A percentile compares a stretch with the other conserved stretches of the same genome.
Conservation (phyloP, 2,113 vertebrate genomes). For the Dipodomys merriami region DNA sequence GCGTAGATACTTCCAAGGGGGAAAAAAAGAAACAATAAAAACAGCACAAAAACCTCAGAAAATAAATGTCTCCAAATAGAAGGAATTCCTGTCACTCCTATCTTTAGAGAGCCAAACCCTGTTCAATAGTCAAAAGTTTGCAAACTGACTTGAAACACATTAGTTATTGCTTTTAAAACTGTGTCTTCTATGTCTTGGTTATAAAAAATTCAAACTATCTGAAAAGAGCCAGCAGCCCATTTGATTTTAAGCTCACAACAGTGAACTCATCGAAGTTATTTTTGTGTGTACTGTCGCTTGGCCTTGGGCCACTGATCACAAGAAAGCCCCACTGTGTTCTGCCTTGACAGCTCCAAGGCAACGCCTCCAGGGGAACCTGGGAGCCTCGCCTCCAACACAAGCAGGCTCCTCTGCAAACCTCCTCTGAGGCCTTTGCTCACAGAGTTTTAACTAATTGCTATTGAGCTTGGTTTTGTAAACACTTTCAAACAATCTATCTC, state of each 20-base stretch:
- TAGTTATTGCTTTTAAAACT: slow-evolving; percentile 79
- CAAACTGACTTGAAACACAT: slow-evolving; percentile 56
- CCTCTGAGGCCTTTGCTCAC: slow-evolving; percentile 77
- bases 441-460: slow-evolving; percentile 79
- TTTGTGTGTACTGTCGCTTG: slow-evolving; percentile 80
- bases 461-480: slow-evolving; percentile 62
- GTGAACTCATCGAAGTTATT: slow-evolving; percentile 84
- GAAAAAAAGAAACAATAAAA: slow-evolving; percentile 23
- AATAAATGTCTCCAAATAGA: not conserved
- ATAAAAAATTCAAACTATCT: slow-evolving; percentile 79
- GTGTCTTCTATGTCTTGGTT: slow-evolving; percentile 74
- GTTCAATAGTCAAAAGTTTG: slow-evolving; percentile 7
- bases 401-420: slow-evolving; percentile 77
- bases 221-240: slow-evolving; percentile 75
- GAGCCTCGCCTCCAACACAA: slow-evolving; percentile 57
- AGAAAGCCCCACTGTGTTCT: slow-evolving; percentile 77
- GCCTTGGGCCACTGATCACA: slow-evolving; percentile 64
- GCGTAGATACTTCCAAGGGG: not conserved
- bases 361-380: slow-evolving; percentile 34
- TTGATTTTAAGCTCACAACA: slow-evolving; percentile 81
- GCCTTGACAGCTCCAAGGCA: slow-evolving; percentile 50
- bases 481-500: slow-evolving; percentile 24
- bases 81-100: not conserved
- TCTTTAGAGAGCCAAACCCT: slow-evolving; percentile 30
- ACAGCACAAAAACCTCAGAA: not conserved